A percentile compares a stretch with the other conserved stretches of the same genome.
Conservation (phyloP, 2,797 vertebrate species). For the Nannoperca australis region DNA sequence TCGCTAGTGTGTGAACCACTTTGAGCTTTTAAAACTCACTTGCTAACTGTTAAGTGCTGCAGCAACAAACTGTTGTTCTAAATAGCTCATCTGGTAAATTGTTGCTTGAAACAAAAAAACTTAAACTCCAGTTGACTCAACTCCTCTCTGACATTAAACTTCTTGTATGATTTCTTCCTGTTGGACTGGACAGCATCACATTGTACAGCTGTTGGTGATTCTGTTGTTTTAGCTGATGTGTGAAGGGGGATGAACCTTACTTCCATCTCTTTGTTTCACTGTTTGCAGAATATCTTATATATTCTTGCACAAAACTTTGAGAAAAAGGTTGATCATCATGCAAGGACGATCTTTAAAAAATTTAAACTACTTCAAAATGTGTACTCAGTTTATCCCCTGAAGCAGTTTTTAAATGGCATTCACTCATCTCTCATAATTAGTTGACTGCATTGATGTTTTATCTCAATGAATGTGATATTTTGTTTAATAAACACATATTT, state of each 20-base stretch:
- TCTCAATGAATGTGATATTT: conserved; percentile 1
- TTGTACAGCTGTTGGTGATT: background rate
- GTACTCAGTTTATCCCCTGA: background rate
- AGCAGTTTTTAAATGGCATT: background rate
- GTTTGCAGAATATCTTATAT: background rate
- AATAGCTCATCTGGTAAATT: background rate
- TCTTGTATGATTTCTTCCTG: conserved; percentile 27
- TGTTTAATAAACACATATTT: background rate
- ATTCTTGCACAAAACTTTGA: background rate
- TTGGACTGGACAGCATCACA: conserved; percentile 20
- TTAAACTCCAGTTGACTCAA: conserved; percentile 5
- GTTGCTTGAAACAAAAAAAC: conserved; percentile 18
- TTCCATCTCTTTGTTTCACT: conserved; percentile 2
- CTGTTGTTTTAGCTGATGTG: conserved; percentile 4
- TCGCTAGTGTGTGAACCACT: background rate
- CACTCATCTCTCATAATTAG: background rate
- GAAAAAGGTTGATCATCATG: background rate
- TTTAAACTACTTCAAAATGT: background rate
- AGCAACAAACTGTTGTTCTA: background rate
- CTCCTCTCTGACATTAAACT: conserved; percentile 15
- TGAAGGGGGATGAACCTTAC: background rate
- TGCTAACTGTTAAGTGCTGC: background rate
- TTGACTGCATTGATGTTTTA: background rate
- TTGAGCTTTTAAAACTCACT: conserved; percentile 10
- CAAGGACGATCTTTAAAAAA: background rate